Base-by-base conservation (phyloP, 2,113 vertebrate species). In the Lycaon pictus region DNA sequence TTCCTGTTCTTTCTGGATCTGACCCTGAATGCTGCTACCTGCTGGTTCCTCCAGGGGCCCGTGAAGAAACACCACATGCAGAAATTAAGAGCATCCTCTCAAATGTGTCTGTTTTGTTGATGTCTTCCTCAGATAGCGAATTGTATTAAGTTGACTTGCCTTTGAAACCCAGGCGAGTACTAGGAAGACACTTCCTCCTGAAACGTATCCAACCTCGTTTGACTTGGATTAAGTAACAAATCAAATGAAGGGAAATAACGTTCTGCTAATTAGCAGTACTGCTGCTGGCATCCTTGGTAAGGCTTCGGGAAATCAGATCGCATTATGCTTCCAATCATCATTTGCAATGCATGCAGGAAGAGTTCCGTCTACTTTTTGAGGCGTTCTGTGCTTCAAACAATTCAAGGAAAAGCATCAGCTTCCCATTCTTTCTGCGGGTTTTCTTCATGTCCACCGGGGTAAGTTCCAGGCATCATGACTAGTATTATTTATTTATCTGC, bases 391-490 rank as follows among this genome's bases (percentile, higher is more conserved):
- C 23, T 60, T 15, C 65, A 19, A 58, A 29, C 13, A 35, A 85
- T 12, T 23, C 35, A 51, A 16, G 71, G 22, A 11, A 16, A 27
- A 55, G 5, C n/a, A 23, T 29, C 20, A 12, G n/a, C 23, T 87
- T 58, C 15, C 27, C 3, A 35, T 17, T 80, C 27, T 37, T 29
- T 56, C 51, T 65, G 11, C 0, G 23, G 11, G 16, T 76, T 53
- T 76, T 60, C n/a, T 67, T n/a, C 27, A 27, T 0, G 1, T 53
- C 12, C 13, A 1, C 0, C 7, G 19, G 3, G 2, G 5, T 67
- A 27, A 60, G 9, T 32, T 51, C 1, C 2, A 69, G n/a, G 11
- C 1, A 51, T 53, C 53, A 0, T 5, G 15, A 79, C 3, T 32
- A 51, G 79, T 19, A 27, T 11, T 35, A 32, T 32, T 71, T 25